A percentile compares a stretch with the other conserved stretches of the same genome.
These are phyloP conservation scores for Mastacembelus armatus DNA, from an alignment of 2,797 vertebrate genomes.

Conservation along the genomic window DNA sequence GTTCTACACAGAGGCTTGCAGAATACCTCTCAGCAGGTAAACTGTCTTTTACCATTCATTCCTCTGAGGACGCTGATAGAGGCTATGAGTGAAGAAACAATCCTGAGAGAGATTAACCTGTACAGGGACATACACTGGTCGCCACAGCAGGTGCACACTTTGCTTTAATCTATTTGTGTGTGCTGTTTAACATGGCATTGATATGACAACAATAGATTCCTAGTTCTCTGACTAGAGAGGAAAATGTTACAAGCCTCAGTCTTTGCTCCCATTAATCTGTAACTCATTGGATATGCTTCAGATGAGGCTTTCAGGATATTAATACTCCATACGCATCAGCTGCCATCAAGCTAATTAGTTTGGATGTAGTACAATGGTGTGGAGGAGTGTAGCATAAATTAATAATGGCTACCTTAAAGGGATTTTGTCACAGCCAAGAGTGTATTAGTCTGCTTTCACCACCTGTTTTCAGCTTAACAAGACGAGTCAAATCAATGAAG, in stretches of 20 bases:
- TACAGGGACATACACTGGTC: slow-evolving; percentile 86
- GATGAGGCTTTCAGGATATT: slow-evolving; percentile 82
- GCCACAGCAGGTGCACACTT: slow-evolving; percentile 87
- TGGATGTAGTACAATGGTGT: slow-evolving; percentile 82
- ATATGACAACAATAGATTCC: slow-evolving; percentile 34
- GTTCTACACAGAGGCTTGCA: slow-evolving; percentile 60
- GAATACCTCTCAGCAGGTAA: slow-evolving; percentile 74
- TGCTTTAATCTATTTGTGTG: slow-evolving; percentile 30
- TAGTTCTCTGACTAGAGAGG: slow-evolving; percentile 29
- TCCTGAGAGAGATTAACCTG: slow-evolving; percentile 75
- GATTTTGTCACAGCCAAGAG: slow-evolving; percentile 81
- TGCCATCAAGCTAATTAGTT: slow-evolving; percentile 87
- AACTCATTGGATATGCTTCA: slow-evolving; percentile 80
- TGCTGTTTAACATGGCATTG: slow-evolving; percentile 29
- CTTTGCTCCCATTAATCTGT: slow-evolving; percentile 71
- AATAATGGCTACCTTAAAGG: slow-evolving; percentile 81
- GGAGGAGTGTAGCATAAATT: slow-evolving; percentile 81
- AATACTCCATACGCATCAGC: slow-evolving; percentile 77
- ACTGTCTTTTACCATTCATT: slow-evolving; percentile 86
- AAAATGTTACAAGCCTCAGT: slow-evolving; percentile 56
- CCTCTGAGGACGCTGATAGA: slow-evolving; percentile 85
- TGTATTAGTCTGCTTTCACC: slow-evolving; percentile 72
- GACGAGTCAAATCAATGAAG: slow-evolving; percentile 59
- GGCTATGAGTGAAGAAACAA: slow-evolving; percentile 63
- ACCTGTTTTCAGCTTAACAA: slow-evolving; percentile 58